Conservation (phyloP, 1,140 invertebrate species). For the Drosophila rufa region DNA sequence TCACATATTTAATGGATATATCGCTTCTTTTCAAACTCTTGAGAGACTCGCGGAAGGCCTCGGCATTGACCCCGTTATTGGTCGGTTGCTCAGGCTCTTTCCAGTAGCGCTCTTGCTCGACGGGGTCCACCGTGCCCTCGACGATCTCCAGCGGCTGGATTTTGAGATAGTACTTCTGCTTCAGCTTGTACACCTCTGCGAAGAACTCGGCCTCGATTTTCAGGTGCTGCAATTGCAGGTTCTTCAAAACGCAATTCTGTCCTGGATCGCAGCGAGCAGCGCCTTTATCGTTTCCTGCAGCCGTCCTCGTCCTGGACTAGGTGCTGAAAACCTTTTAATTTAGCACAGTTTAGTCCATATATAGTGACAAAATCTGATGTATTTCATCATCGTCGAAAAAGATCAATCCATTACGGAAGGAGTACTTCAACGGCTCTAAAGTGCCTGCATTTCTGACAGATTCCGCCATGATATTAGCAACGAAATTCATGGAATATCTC, state of each 20-base stretch:
- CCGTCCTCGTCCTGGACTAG: no score
- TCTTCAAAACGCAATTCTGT: conserved; percentile 95
- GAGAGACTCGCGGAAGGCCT: conserved; percentile 39
- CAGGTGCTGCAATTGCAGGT: conserved; percentile 94
- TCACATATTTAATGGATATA: conserved; percentile 92
- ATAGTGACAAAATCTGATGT: no score
- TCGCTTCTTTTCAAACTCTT: conserved; percentile 87
- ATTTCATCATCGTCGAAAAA: no score
- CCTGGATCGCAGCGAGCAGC: conserved; percentile 91
- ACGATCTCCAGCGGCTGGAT: conserved; percentile 94
- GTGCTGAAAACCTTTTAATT: no score
- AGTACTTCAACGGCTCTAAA: not conserved
- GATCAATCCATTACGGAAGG: no score
- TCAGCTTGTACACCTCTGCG: conserved; percentile 96
- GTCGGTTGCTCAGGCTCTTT: conserved; percentile 91
- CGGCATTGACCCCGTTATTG: conserved; percentile 89
- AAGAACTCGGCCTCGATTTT: conserved; percentile 98
- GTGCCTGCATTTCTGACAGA: not conserved
- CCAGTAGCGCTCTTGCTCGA: conserved; percentile 93
- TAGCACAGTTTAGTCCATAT: no score
- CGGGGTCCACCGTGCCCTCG: conserved; percentile 93
- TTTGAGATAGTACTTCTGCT: conserved; percentile 94
- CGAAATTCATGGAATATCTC: conserved; percentile 94
- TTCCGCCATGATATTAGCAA: conserved; percentile 89
- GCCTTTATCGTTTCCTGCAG: conserved; percentile 85